phyloP scores from a whole-genome alignment of 2,797 vertebrate species.

The Chromobotia macracanthus region DNA sequence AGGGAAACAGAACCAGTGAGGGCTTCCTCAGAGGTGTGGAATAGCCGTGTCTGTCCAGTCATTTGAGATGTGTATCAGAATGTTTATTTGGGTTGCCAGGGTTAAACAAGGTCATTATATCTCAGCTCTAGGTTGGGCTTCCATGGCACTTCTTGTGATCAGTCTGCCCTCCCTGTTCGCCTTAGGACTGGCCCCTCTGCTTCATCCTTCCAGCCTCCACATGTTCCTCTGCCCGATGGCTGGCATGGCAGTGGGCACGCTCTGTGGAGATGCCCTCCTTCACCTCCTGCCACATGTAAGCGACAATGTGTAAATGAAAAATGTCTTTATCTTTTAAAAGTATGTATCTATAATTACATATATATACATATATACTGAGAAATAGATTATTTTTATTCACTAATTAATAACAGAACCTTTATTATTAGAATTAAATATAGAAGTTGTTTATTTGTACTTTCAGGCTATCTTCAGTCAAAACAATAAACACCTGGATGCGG shows the following conservation, averaged over 20 bases:
- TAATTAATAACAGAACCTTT: not conserved
- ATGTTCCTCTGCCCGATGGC: slow-evolving; percentile 79
- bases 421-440: not conserved
- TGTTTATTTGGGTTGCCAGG: not conserved
- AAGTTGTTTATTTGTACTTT: slow-evolving; percentile 21
- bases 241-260: slow-evolving; percentile 82
- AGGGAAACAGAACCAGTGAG: slow-evolving; percentile 24
- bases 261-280: slow-evolving; percentile 84
- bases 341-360: too few species aligned
- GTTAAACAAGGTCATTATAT: not conserved
- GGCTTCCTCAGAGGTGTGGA: slow-evolving; percentile 59
- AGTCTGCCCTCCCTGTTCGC: slow-evolving; percentile 78
- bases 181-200: slow-evolving; percentile 70
- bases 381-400: too few species aligned
- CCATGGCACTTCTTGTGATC: slow-evolving; percentile 75
- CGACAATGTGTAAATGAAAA: not conserved
- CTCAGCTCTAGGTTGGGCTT: slow-evolving; percentile 77
- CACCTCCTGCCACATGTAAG: slow-evolving; percentile 85
- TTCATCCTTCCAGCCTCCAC: slow-evolving; percentile 65
- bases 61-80: not conserved
- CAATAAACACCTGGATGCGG: slow-evolving; percentile 35
- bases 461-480: slow-evolving; percentile 56
- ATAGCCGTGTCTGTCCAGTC: not conserved
- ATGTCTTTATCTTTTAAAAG: too few species aligned
- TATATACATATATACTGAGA: too few species aligned